phyloP scores from a whole-genome alignment of 2,797 vertebrate species.

The Betta splendens region DNA sequence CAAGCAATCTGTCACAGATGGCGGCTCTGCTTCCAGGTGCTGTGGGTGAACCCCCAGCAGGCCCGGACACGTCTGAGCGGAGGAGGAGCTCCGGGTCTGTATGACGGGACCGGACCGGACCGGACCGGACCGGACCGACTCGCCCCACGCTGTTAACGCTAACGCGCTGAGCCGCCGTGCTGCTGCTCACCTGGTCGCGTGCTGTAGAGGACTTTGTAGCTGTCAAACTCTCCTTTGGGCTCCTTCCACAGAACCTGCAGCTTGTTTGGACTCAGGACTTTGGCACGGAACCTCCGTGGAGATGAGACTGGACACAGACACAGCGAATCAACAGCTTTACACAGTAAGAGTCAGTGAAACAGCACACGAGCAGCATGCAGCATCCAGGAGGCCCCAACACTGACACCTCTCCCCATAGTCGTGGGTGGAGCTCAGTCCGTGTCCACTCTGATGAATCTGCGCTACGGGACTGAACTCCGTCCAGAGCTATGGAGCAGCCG shows the following conservation, averaged over 20 bases:
- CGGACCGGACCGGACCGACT: too few species aligned
- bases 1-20: slow-evolving; percentile 31
- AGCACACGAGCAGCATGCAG: slow-evolving; percentile 32
- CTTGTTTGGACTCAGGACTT: slow-evolving; percentile 81
- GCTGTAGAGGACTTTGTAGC: slow-evolving; percentile 88
- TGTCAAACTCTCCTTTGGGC: slow-evolving; percentile 87
- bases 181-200: slow-evolving; percentile 85
- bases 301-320: slow-evolving; percentile 83
- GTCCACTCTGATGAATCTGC: too few species aligned
- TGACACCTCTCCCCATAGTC: too few species aligned
- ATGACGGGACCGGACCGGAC: too few species aligned
- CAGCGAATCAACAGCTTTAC: not conserved
- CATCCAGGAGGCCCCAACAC: too few species aligned
- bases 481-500: slow-evolving; percentile 47
- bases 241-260: slow-evolving; percentile 93
- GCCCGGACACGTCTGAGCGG: slow-evolving; percentile 31
- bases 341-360: not conserved
- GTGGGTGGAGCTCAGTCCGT: too few species aligned
- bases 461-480: slow-evolving; percentile 56
- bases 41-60: slow-evolving; percentile 12
- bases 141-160: too few species aligned
- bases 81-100: too few species aligned
- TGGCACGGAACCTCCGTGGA: slow-evolving; percentile 88
- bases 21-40: slow-evolving; percentile 25
- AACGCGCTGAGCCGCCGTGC: too few species aligned